Base-by-base conservation (phyloP, 2,888 invertebrate species). In the Doris montereyensis region DNA sequence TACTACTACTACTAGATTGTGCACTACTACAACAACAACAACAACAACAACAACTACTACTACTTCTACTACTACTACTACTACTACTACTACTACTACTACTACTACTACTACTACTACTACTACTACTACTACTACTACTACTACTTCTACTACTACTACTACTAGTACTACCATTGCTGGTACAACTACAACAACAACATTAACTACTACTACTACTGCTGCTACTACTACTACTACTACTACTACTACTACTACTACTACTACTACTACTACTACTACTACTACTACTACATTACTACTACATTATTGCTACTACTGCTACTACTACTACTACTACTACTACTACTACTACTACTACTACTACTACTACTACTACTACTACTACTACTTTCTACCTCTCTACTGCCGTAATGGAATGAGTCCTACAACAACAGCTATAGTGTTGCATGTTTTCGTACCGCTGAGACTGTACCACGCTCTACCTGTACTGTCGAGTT, bases 11-110 rank as follows among this genome's bases (percentile, higher is more conserved):
- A 41, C 17, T 41, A 41, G 5, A 10, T 10, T 41, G 5, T 10
- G 5, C 17, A 41, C 17, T 41, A 41, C 17, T 41, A 62, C 21
- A 13, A 62, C 21, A 5, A n/a, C 21, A 21, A 62, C 21, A 5
- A n/a, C 21, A 21, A 62, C 21, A 21, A 62, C 21, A 13, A 5
- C 21, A 21, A 62, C 21, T 62, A 62, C 62, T 62, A 62, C 62
- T 62, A 62, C 62, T 62, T 13, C 62, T 62, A 62, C 62, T 62
- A 62, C 62, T 62, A 62, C 62, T 62, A 62, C 62, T 62, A 62
- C 62, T 62, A 62, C 62, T 62, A 62, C 62, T 62, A 62, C 62
- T 62, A 62, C 62, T 62, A 62, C 62, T 62, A 62, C 62, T 62
- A 62, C 62, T 62, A 62, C 62, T 62, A 62, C 62, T 62, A 62